These are phyloP conservation scores for Actinostola sp. DNA, from an alignment of 92 coral and sea anemone species.

Conservation along the genomic window DNA sequence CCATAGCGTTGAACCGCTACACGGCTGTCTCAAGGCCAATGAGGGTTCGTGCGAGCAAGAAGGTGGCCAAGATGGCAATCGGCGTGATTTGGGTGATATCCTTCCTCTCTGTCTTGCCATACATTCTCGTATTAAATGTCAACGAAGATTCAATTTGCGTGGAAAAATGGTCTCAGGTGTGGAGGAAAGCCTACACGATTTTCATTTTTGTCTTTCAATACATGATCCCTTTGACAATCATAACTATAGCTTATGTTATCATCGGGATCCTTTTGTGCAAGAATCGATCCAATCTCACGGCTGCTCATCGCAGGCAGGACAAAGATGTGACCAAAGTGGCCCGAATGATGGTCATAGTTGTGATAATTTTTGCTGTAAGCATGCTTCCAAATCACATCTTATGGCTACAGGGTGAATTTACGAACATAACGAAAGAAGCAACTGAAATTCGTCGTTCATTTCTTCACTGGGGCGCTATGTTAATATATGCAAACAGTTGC, in stretches of 20 bases:
- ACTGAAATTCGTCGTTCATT: constrained; percentile 37
- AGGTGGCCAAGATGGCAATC: constrained; percentile 63
- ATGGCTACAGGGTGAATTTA: constrained; percentile 76
- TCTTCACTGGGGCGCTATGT: constrained; percentile 75
- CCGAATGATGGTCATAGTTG: constrained; percentile 80
- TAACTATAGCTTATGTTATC: constrained; percentile 66
- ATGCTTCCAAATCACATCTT: constrained; percentile 86
- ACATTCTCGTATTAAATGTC: constrained; percentile 47
- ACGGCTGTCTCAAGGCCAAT: constrained; percentile 72
- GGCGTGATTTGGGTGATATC: constrained; percentile 63
- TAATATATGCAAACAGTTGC: constrained; percentile 82
- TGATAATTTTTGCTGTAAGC: constrained; percentile 75
- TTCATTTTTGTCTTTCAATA: constrained; percentile 82
- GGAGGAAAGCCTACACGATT: constrained; percentile 63
- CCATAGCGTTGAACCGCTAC: constrained; percentile 77
- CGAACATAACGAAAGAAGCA: constrained; percentile 2
- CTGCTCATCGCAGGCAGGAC: constrained; percentile 78
- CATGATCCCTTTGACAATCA: constrained; percentile 72
- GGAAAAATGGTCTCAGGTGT: constrained; percentile 71
- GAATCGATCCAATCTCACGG: constrained; percentile 69
- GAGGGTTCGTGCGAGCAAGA: constrained; percentile 68
- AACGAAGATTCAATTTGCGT: constrained; percentile 56
- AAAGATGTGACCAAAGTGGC: constrained; percentile 82
- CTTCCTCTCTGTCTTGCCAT: constrained; percentile 65
- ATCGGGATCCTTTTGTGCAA: constrained; percentile 66